phyloP scores from a whole-genome alignment of 1,140 invertebrate genomes.

The Eumaeus atala region DNA sequence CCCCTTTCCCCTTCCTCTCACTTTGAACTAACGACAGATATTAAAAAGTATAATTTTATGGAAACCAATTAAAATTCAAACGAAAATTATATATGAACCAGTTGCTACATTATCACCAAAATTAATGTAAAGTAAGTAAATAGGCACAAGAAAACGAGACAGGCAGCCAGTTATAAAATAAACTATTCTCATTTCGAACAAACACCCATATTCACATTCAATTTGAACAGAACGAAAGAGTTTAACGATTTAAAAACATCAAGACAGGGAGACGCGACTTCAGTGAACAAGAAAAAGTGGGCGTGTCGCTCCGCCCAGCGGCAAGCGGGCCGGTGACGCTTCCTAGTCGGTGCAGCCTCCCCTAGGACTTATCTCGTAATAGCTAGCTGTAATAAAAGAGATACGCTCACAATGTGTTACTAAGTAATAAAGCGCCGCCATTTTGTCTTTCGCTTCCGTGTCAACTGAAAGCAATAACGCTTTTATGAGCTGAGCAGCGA shows the following conservation, averaged over 20 bases:
- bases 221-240: too few species aligned
- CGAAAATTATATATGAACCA: too few species aligned
- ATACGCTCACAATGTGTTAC: constrained; percentile 66
- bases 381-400: constrained; percentile 66
- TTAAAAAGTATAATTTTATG: too few species aligned
- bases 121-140: too few species aligned
- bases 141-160: too few species aligned
- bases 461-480: constrained; percentile 57
- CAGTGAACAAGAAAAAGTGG: constrained; percentile 57
- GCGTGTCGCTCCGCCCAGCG: constrained; percentile 66
- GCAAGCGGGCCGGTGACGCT: constrained; percentile 26
- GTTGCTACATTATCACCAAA: too few species aligned
- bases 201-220: too few species aligned
- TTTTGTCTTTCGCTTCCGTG: constrained; percentile 64
- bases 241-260: not conserved
- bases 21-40: too few species aligned
- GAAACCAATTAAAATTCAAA: too few species aligned
- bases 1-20: too few species aligned
- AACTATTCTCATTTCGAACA: too few species aligned
- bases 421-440: constrained; percentile 72
- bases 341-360: constrained; percentile 59
- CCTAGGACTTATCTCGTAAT: constrained; percentile 62
- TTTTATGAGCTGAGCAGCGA: constrained; percentile 60
- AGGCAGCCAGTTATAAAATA: too few species aligned
- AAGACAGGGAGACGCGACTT: constrained; percentile 1